Percentiles rank a stretch among this genome's conserved stretches.
Evolutionary conservation across 2,888 invertebrate genomes (phyloP).

Genomic region (Abscondita cerata): DNA sequence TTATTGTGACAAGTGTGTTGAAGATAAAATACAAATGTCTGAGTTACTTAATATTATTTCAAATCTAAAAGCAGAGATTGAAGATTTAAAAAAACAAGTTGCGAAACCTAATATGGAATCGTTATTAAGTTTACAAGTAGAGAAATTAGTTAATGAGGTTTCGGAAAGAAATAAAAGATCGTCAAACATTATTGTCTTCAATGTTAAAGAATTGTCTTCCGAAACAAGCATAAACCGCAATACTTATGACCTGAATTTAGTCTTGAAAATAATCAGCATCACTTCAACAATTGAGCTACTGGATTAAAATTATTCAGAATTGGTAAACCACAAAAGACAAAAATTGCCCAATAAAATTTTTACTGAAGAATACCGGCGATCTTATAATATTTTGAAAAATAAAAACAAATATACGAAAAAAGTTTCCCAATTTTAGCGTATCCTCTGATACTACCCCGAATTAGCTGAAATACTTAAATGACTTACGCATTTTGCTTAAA

Average conservation of each 20-base stretch:
- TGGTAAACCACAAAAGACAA: neutral
- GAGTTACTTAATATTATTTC: neutral
- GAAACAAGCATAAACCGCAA: no score
- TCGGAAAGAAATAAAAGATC: neutral
- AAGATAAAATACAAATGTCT: neutral
- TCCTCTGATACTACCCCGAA: neutral
- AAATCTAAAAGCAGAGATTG: neutral
- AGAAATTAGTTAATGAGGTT: neutral
- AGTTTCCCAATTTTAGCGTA: neutral
- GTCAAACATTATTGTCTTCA: neutral
- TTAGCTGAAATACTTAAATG: neutral
- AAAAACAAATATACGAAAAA: neutral
- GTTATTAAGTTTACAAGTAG: neutral
- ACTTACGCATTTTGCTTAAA: neutral
- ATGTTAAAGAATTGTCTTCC: neutral
- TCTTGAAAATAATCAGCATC: neutral
- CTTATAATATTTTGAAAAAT: neutral
- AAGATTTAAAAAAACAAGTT: neutral
- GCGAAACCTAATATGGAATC: neutral
- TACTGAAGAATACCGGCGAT: neutral
- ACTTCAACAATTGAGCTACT: neutral
- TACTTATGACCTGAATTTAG: neutral
- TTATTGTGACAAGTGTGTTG: neutral
- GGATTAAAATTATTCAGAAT: neutral
- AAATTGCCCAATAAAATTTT: constrained; percentile 5